Evolutionary conservation across 2,888 invertebrate species (phyloP), one percentile per base, ranked within the genome.

Genomic region (Cephus pygmeus): DNA sequence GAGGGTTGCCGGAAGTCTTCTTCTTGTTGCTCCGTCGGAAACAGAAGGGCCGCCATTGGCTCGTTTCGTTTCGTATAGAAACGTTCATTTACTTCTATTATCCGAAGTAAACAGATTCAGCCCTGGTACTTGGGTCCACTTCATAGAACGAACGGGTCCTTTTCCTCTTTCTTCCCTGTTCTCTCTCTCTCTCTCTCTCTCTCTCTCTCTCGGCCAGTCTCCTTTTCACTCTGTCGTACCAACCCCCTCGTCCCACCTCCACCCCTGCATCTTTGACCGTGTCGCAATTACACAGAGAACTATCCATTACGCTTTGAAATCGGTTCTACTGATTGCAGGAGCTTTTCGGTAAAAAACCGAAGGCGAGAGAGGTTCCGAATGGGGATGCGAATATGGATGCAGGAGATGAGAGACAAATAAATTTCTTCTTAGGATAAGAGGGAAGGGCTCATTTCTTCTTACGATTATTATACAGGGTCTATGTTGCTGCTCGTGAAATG

Each of bases 51-150:
- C 79, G 79, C 87, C 89, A 90, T 89, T 88, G 88, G 87, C 79
- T 82, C 85, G 85, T 83, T 88, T 89, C 87, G 84, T 79, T 86
- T 84, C 78, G 77, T 78, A 82, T 81, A 85, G 83, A 86, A 81
- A 79, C 85, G 87, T 76, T 90, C 90, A 88, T 90, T 90, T 89
- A 86, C 87, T 85, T 85, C 88, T 86, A 89, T 90, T 90, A 90
- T 90, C 85, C 85, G 78, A 79, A 80, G 79, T 89, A 90, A 90
- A 89, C 89, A 87, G 87, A 90, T 90, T 90, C 80, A 76, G 79
- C 71, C 73, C 73, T 76, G 80, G 80, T 83, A 85, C 84, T 86
- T 85, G 85, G 83, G 79, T 85, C 80, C 86, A 81, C 83, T 88
- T 86, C 85, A 86, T 77, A 78, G 82, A 80, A 75, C 77, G 82